Evolutionary conservation across 2,113 vertebrate genomes (phyloP).

Genomic region (Carassius auratus): DNA sequence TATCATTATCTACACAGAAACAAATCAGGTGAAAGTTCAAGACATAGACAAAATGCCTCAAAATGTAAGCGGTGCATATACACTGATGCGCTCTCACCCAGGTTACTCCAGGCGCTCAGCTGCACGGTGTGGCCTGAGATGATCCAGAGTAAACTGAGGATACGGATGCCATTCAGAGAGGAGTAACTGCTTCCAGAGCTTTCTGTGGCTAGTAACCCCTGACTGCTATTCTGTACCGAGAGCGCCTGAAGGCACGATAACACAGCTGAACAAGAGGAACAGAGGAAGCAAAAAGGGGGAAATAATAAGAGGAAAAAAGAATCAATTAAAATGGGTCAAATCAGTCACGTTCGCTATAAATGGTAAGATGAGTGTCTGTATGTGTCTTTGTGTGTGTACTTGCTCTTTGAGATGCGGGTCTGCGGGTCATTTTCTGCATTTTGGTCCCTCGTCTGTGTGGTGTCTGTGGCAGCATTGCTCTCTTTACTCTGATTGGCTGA

Average conservation of each 20-base stretch:
- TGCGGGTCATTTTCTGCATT: constrained; percentile 35
- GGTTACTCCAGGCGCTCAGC: constrained; percentile 74
- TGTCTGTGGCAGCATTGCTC: neutral
- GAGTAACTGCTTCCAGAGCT: constrained; percentile 62
- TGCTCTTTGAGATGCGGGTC: constrained; percentile 51
- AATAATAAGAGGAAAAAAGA: neutral
- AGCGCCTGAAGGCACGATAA: constrained; percentile 69
- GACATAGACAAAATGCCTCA: neutral
- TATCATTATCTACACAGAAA: constrained; percentile 76
- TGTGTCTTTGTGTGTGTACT: constrained; percentile 41
- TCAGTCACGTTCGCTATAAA: neutral
- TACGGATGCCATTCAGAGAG: constrained; percentile 78
- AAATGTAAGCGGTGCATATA: neutral
- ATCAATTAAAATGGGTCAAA: neutral
- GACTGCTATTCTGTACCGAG: constrained; percentile 75
- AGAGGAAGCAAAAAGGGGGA: neutral
- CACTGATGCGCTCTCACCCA: constrained; percentile 58
- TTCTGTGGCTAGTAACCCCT: constrained; percentile 61
- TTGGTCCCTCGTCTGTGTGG: constrained; percentile 28
- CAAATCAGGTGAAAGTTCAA: neutral
- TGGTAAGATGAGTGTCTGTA: constrained; percentile 7
- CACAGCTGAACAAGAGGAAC: constrained; percentile 48
- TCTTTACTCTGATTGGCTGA: constrained; percentile 50
- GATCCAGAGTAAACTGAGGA: constrained; percentile 85
- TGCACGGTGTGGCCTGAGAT: constrained; percentile 82